These are phyloP conservation scores for Lipotes vexillifer DNA, from an alignment of 2,113 vertebrate species.

Conservation along the genomic window DNA sequence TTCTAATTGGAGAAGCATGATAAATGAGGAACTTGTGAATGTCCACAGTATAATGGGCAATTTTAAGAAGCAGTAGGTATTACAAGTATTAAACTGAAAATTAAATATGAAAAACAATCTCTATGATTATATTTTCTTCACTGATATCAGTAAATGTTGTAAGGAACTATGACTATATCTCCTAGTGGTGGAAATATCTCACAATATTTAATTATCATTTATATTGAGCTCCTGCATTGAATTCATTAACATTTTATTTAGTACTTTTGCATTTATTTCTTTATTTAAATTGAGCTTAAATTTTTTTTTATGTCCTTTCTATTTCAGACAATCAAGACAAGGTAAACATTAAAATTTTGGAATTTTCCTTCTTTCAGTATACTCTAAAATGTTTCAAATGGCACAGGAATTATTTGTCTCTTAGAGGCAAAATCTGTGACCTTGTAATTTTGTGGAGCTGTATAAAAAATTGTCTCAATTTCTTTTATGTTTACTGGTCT, in stretches of 20 bases:
- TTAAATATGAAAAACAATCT: neutral
- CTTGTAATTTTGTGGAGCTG: neutral
- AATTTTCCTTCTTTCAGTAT: neutral
- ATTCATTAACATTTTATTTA: neutral
- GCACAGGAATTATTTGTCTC: neutral
- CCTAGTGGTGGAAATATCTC: neutral
- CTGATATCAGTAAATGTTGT: neutral
- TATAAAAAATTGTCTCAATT: neutral
- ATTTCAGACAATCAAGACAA: neutral
- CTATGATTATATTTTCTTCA: neutral
- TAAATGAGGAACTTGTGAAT: neutral
- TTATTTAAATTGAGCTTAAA: neutral
- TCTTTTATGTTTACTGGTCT: neutral
- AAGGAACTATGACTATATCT: neutral
- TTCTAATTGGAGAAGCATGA: neutral
- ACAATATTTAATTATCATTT: neutral
- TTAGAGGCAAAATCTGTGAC: neutral
- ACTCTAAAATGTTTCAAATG: neutral
- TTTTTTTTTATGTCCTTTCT: neutral
- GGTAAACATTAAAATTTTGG: neutral
- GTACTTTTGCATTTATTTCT: neutral
- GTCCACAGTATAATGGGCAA: neutral
- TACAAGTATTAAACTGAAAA: neutral
- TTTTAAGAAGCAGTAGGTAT: neutral
- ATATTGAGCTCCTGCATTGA: neutral